Evolutionary conservation across 2,888 invertebrate genomes (phyloP).

Genomic region (Brachyopa scutellaris): DNA sequence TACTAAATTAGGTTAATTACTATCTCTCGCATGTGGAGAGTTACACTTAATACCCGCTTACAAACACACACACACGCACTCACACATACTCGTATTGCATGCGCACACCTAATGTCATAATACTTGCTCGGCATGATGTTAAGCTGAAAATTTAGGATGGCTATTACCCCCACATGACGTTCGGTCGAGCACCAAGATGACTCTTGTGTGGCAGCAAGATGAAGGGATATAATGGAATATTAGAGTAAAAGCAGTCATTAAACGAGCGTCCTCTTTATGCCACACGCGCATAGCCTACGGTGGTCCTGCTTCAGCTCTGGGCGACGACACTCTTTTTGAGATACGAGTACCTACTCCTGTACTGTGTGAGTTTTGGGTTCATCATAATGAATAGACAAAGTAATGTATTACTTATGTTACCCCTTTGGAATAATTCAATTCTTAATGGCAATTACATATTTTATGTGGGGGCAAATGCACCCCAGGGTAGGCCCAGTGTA

Average conservation of each 20-base stretch:
- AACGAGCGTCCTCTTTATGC: constrained; percentile 52
- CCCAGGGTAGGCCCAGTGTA: not conserved
- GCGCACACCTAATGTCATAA: constrained; percentile 66
- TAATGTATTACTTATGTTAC: constrained; percentile 50
- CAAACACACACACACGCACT: not conserved
- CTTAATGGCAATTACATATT: constrained; percentile 51
- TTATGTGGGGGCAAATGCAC: not conserved
- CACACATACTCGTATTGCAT: not conserved
- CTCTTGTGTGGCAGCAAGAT: constrained; percentile 67
- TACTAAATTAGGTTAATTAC: constrained; percentile 71
- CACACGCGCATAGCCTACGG: constrained; percentile 39
- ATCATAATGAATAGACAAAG: constrained; percentile 22
- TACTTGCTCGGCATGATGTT: constrained; percentile 67
- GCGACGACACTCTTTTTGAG: constrained; percentile 51
- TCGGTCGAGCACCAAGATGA: constrained; percentile 65
- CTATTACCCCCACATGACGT: constrained; percentile 70
- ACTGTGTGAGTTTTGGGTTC: constrained; percentile 26
- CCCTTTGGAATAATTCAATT: constrained; percentile 43
- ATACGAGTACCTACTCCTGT: constrained; percentile 35
- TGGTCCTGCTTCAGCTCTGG: constrained; percentile 31
- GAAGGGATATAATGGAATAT: constrained; percentile 71
- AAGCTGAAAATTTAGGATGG: constrained; percentile 72
- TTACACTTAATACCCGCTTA: too few species aligned
- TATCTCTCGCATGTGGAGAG: constrained; percentile 55
- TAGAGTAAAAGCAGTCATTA: constrained; percentile 70